Percentiles rank a stretch among this genome's conserved stretches.
Conservation (phyloP, 2,113 vertebrate species). For the Caretta caretta region DNA sequence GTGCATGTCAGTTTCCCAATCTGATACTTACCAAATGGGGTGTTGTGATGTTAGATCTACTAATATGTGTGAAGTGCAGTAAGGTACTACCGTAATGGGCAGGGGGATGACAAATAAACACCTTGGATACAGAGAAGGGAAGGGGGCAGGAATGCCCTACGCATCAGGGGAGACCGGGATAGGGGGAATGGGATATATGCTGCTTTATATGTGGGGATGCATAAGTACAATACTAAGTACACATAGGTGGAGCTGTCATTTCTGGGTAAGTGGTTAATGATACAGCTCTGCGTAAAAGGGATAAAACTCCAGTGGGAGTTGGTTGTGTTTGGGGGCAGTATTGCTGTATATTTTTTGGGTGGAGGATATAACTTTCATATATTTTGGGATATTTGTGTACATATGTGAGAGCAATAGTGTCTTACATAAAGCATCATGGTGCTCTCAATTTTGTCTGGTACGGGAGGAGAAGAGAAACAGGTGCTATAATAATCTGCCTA, state of each 20-base stretch:
- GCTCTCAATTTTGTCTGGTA: rapidly evolving
- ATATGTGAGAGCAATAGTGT: rapidly evolving
- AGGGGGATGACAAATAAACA: neutral
- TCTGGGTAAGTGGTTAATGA: neutral
- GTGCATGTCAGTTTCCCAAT: neutral
- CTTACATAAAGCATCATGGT: rapidly evolving
- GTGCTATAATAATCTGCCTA: rapidly evolving
- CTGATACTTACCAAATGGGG: neutral
- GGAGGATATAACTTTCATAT: rapidly evolving
- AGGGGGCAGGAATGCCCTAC: neutral
- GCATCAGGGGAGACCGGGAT: neutral
- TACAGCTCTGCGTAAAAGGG: neutral
- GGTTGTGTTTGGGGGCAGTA: neutral
- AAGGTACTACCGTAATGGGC: neutral
- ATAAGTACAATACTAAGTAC: neutral
- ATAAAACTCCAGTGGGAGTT: neutral
- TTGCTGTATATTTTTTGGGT: rapidly evolving
- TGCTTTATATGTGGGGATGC: neutral
- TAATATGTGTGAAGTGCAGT: neutral
- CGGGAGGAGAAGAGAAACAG: rapidly evolving
- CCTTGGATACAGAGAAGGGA: neutral
- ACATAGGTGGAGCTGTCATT: rapidly evolving
- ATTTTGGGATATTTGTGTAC: rapidly evolving
- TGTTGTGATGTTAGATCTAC: neutral
- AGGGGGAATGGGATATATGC: neutral